These are phyloP conservation scores for Amiota mariae DNA, from an alignment of 2,888 invertebrate genomes.

Conservation along the genomic window DNA sequence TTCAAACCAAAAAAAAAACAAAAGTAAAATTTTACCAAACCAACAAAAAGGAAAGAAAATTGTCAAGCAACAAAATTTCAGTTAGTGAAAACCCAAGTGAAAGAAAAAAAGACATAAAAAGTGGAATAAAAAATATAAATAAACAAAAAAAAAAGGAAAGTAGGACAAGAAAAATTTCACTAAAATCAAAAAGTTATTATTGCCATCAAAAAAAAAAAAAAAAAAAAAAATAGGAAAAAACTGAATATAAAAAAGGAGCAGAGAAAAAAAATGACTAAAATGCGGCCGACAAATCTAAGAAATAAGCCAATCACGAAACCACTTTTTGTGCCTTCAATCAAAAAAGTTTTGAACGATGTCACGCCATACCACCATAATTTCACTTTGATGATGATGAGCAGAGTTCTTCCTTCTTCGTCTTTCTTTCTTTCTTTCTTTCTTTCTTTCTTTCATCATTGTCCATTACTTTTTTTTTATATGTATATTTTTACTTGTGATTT, in stretches of 20 bases:
- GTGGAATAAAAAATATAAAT: slow-evolving; percentile 25
- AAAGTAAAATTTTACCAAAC: not conserved
- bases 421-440: too few relatives aligned
- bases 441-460: not conserved
- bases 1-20: slow-evolving; percentile 35
- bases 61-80: slow-evolving; percentile 29
- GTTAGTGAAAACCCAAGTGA: not conserved
- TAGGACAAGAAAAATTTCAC: slow-evolving; percentile 54
- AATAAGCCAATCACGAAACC: slow-evolving; percentile 32
- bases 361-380: slow-evolving; percentile 38
- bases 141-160: slow-evolving; percentile 23
- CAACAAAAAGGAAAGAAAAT: not conserved
- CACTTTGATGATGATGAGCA: slow-evolving; percentile 11
- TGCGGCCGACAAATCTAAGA: not conserved
- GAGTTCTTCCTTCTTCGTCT: too few relatives aligned
- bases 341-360: slow-evolving; percentile 10
- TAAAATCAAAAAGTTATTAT: slow-evolving; percentile 62
- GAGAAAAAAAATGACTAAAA: slow-evolving; percentile 1
- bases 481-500: not conserved
- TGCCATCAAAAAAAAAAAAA: slow-evolving; percentile 48
- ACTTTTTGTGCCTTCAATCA: slow-evolving; percentile 20
- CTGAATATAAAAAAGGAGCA: not conserved
- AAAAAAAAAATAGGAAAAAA: not conserved
- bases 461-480: not conserved
- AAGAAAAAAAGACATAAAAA: not conserved